Conservation (phyloP, 92 coral and sea anemone genomes). For the Paramuricea clavata region DNA sequence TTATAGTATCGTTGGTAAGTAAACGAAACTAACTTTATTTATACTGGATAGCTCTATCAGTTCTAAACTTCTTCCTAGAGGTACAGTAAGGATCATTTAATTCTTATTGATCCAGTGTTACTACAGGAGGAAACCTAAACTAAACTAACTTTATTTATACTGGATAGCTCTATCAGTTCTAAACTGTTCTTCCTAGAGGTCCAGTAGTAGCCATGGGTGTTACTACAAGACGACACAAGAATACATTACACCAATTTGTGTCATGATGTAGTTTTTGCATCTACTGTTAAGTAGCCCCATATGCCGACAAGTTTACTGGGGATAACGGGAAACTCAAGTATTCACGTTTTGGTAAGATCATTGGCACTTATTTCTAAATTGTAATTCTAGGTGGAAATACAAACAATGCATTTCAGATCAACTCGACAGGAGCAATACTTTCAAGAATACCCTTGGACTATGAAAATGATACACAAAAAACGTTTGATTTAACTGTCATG, state of each 20-base stretch:
- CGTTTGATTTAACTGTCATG: conserved; percentile 71
- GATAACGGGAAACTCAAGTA: no score
- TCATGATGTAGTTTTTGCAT: no score
- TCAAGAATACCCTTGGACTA: conserved; percentile 71
- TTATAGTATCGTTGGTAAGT: conserved; percentile 73
- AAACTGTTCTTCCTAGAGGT: neutral
- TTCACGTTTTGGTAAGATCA: no score
- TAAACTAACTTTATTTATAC: no score
- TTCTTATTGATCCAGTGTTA: no score
- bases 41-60: neutral
- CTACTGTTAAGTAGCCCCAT: no score
- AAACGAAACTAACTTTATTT: neutral
- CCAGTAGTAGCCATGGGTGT: neutral
- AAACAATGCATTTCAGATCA: conserved; percentile 62
- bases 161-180: neutral
- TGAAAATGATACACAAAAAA: conserved; percentile 56
- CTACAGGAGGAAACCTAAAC: no score
- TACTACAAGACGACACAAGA: neutral
- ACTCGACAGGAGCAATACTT: conserved; percentile 68
- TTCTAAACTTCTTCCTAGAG: neutral
- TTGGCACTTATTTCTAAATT: no score
- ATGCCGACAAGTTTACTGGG: no score
- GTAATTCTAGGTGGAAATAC: conserved; percentile 66
- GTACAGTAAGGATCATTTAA: neutral
- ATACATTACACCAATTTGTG: no score